Evolutionary conservation across 2,113 vertebrate species (phyloP).

Genomic region (Pelmatolapia mariae): DNA sequence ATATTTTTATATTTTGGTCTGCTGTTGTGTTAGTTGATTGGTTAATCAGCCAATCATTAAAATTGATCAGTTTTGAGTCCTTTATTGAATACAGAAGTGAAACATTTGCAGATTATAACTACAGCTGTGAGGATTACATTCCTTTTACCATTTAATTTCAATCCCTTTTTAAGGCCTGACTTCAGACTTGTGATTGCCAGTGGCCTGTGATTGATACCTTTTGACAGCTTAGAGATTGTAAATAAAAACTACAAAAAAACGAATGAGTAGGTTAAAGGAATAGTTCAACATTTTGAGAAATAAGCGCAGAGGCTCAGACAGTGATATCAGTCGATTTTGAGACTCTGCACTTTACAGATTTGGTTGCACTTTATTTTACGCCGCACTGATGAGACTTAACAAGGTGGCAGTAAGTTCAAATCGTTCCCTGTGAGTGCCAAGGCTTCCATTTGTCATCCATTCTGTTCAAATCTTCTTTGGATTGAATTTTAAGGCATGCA

Average conservation of each 20-base stretch:
- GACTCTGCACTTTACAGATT: background rate
- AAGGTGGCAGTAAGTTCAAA: fast-evolving
- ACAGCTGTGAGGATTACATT: background rate
- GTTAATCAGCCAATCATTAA: background rate
- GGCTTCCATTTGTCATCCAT: background rate
- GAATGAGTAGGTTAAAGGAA: fast-evolving
- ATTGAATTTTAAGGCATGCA: background rate
- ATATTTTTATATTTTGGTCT: background rate
- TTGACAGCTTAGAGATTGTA: background rate
- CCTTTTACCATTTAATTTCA: background rate
- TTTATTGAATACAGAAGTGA: background rate
- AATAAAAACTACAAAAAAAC: background rate
- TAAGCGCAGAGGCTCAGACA: background rate
- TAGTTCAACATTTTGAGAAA: background rate
- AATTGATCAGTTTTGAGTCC: fast-evolving
- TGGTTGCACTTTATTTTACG: background rate
- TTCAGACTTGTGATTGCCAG: background rate
- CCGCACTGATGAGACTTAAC: background rate
- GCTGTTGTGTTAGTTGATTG: background rate
- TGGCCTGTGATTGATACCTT: background rate
- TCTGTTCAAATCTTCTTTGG: background rate
- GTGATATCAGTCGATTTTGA: background rate
- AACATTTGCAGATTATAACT: background rate
- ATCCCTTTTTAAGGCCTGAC: background rate
- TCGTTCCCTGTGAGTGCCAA: background rate